phyloP scores from a whole-genome alignment of 37 sponge, comb jelly and placozoan genomes.

The Geodia barretti region DNA sequence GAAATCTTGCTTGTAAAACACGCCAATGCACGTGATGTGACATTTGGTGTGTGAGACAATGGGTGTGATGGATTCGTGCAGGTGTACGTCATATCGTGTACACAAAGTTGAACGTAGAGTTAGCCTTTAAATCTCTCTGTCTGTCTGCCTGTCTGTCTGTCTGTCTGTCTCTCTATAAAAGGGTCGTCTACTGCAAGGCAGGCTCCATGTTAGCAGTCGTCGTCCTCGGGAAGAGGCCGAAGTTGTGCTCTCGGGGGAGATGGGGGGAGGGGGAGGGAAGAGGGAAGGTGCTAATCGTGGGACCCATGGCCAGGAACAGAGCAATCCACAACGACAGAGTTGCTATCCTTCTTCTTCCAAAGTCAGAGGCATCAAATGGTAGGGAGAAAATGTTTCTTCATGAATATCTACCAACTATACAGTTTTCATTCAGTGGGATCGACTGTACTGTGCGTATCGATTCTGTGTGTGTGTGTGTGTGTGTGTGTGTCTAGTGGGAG shows the following conservation, averaged over 20 bases:
- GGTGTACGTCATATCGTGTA: too few species aligned
- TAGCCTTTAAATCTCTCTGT: neutral
- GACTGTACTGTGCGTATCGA: too few species aligned
- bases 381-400: too few species aligned
- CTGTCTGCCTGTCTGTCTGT: too few species aligned
- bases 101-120: neutral
- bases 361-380: conserved; percentile 20
- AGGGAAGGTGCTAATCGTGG: conserved; percentile 5
- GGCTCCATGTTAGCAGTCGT: conserved; percentile 44
- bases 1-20: too few species aligned
- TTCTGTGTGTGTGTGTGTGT: too few species aligned
- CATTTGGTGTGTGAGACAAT: too few species aligned
- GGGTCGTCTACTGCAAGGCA: conserved; percentile 46
- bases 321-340: conserved; percentile 77
- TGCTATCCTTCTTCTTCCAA: conserved; percentile 48
- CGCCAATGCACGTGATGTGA: too few species aligned
- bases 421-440: too few species aligned
- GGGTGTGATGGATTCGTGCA: too few species aligned
- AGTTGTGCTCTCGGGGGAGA: conserved; percentile 15
- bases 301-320: conserved; percentile 48
- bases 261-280: neutral
- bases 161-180: neutral
- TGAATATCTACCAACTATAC: too few species aligned
- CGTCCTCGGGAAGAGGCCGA: conserved; percentile 49
- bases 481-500: too few species aligned